Percentiles rank a stretch among this genome's conserved stretches.
phyloP scores from a whole-genome alignment of 2,113 vertebrate genomes.

The Athene cunicularia region DNA sequence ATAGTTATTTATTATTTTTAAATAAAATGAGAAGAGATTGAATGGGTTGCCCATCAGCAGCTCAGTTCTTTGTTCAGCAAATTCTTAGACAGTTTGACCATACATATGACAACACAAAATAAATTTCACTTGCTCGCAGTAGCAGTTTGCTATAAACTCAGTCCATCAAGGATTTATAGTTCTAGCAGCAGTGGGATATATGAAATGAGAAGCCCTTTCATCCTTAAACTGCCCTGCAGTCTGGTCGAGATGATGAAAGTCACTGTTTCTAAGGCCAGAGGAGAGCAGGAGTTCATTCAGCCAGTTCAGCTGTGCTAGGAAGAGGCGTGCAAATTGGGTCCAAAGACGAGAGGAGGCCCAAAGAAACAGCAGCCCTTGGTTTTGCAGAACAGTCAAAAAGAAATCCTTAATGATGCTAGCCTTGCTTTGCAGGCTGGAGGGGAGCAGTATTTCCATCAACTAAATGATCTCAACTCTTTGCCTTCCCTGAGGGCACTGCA shows the following conservation, averaged over 20 bases:
- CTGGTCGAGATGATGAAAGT: constrained; percentile 13
- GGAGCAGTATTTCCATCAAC: constrained; percentile 36
- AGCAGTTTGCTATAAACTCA: constrained; percentile 52
- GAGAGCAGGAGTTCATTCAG: constrained; percentile 7
- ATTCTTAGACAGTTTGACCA: constrained; percentile 15
- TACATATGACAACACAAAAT: constrained; percentile 30
- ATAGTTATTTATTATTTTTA: constrained; percentile 52
- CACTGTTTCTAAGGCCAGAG: constrained; percentile 41
- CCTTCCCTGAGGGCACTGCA: constrained; percentile 35
- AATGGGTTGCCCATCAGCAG: constrained; percentile 24
- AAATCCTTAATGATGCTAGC: constrained; percentile 13
- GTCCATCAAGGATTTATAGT: constrained; percentile 25
- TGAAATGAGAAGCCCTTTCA: constrained; percentile 59
- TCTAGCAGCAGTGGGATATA: constrained; percentile 45
- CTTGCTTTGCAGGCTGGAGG: constrained; percentile 28
- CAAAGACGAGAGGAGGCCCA: neutral
- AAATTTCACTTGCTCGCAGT: constrained; percentile 24
- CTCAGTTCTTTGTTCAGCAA: constrained; percentile 1
- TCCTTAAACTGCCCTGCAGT: constrained; percentile 38
- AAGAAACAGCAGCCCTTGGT: constrained; percentile 20
- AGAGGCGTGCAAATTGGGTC: neutral
- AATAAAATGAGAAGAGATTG: constrained; percentile 39
- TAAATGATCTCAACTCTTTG: neutral
- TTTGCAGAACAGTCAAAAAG: neutral
- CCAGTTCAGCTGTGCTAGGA: neutral